Percentiles rank a stretch among this genome's conserved stretches.
These are phyloP conservation scores for Danaus chrysippus DNA, from an alignment of 2,888 invertebrate species.

Conservation along the genomic window DNA sequence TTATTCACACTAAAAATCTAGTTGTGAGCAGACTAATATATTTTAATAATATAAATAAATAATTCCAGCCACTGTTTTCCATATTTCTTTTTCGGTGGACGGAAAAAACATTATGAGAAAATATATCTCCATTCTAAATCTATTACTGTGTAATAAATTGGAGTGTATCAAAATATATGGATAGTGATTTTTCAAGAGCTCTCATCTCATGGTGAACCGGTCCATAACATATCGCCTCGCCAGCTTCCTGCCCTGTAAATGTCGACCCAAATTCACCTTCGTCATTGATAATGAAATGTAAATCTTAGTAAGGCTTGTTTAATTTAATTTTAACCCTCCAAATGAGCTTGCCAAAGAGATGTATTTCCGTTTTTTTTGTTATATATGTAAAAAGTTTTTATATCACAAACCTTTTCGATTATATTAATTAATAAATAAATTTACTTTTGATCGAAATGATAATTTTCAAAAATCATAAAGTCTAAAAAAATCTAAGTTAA, in stretches of 20 bases:
- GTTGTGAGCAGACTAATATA: constrained; percentile 18
- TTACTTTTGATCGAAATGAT: too few relatives aligned
- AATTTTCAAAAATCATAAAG: too few relatives aligned
- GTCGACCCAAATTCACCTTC: constrained; percentile 39
- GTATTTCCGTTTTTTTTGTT: neutral
- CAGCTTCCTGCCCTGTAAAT: constrained; percentile 41
- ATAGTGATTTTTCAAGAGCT: neutral
- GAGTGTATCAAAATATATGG: neutral
- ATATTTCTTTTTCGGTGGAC: too few relatives aligned
- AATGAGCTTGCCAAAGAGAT: neutral
- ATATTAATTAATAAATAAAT: too few relatives aligned
- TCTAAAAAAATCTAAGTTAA: too few relatives aligned
- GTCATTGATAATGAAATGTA: constrained; percentile 12
- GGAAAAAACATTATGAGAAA: too few relatives aligned
- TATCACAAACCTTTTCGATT: neutral
- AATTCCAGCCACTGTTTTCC: too few relatives aligned
- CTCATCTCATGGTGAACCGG: constrained; percentile 38
- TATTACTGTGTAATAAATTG: too few relatives aligned
- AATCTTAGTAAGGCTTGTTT: neutral
- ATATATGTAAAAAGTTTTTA: neutral
- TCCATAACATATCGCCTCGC: constrained; percentile 14
- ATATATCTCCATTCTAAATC: too few relatives aligned
- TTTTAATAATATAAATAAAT: constrained; percentile 5
- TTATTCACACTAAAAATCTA: constrained; percentile 20
- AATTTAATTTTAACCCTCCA: constrained; percentile 3